A percentile compares a stretch with the other conserved stretches of the same genome.
These are phyloP conservation scores for Tenthredo mesomela DNA, from an alignment of 2,888 invertebrate genomes.

Conservation along the genomic window DNA sequence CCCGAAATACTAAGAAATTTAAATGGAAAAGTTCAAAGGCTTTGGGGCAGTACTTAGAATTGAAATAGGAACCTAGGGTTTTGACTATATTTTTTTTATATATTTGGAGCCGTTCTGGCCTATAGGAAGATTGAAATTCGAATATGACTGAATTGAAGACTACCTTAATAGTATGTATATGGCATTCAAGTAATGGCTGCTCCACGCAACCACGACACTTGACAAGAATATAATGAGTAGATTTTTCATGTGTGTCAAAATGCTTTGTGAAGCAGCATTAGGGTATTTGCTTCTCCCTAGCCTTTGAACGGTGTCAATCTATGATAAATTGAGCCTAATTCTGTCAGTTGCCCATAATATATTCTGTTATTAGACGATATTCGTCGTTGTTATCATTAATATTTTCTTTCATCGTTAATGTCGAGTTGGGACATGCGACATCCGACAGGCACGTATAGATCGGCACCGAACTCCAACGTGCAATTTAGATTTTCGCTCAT, in stretches of 20 bases:
- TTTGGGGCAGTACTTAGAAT: too few species aligned
- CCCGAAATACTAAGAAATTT: too few species aligned
- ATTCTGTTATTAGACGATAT: neutral
- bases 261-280: neutral
- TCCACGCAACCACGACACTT: neutral
- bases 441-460: neutral
- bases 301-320: neutral
- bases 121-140: too few species aligned
- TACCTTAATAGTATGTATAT: too few species aligned
- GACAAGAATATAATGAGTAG: neutral
- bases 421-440: constrained; percentile 13
- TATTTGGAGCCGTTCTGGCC: too few species aligned
- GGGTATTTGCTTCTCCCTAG: neutral
- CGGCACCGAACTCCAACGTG: neutral
- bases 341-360: neutral
- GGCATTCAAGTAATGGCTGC: neutral
- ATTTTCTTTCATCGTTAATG: neutral
- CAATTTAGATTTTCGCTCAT: neutral
- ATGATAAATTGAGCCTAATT: neutral
- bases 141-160: too few species aligned
- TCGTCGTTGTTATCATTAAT: neutral
- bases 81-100: too few species aligned
- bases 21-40: too few species aligned
- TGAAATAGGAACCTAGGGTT: too few species aligned
- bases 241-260: neutral